phyloP scores from a whole-genome alignment of 2,113 vertebrate genomes.

The Okapia johnstoni region DNA sequence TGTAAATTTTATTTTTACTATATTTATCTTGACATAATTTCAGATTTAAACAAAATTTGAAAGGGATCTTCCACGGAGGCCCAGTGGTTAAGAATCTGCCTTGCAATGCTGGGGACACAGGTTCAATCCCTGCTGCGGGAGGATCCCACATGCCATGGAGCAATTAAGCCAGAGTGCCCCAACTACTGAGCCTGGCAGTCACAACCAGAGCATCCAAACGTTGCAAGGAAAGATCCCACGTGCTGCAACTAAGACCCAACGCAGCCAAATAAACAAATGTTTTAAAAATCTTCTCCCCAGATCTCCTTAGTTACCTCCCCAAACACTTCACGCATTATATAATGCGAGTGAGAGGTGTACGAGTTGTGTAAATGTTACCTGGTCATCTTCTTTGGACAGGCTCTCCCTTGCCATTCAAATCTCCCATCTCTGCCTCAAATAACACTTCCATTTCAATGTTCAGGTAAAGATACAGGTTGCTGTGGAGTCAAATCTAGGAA shows the following conservation, averaged over 20 bases:
- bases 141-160: background rate
- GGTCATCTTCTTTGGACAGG: background rate
- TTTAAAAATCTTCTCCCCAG: background rate
- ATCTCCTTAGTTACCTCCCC: background rate
- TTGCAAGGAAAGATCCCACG: background rate
- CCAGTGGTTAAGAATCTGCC: background rate
- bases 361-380: background rate
- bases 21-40: conserved; percentile 14
- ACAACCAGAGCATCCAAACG: rapidly evolving
- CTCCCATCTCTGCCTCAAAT: background rate
- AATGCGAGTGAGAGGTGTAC: background rate
- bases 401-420: background rate
- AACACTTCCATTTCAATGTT: background rate
- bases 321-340: background rate
- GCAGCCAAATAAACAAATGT: background rate
- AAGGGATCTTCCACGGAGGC: background rate
- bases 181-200: background rate
- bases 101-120: background rate
- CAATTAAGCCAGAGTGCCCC: background rate
- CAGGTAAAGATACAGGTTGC: background rate
- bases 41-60: background rate
- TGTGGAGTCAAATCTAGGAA: background rate
- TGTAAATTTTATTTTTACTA: background rate
- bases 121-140: background rate
- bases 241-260: rapidly evolving